Conservation (phyloP, 2,113 vertebrate species). For the Gallinago paraguaiae region DNA sequence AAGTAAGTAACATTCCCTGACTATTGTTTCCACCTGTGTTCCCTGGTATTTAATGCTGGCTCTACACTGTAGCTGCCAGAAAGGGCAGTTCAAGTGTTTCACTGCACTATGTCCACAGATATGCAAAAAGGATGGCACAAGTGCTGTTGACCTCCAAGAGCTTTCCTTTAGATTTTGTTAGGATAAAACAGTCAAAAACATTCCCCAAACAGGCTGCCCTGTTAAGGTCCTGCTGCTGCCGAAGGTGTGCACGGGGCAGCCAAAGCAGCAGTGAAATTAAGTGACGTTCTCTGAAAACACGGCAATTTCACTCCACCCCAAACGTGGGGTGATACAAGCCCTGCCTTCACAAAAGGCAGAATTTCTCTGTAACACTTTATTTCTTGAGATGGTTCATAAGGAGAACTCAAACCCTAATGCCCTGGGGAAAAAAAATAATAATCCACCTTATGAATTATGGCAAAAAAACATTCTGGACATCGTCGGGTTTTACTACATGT, state of each 20-base stretch:
- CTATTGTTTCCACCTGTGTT: background rate
- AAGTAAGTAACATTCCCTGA: background rate
- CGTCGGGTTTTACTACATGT: conserved; percentile 5
- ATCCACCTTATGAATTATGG: background rate
- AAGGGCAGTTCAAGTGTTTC: background rate
- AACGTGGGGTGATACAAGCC: no score
- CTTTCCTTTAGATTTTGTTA: background rate
- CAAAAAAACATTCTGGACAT: conserved; percentile 31
- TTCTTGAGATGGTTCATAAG: background rate
- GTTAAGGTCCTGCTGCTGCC: background rate
- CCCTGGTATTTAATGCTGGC: background rate
- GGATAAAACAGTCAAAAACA: background rate
- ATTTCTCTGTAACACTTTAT: background rate
- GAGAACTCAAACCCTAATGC: background rate
- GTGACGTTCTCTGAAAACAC: rapidly evolving
- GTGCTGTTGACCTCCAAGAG: background rate
- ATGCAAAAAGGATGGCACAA: background rate
- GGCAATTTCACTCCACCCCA: background rate
- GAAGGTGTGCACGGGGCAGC: background rate
- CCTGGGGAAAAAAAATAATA: background rate
- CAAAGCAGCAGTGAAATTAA: background rate
- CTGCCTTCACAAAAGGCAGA: background rate
- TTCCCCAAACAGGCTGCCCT: background rate
- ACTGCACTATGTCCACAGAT: background rate
- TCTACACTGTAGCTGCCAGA: background rate